phyloP scores from a whole-genome alignment of 2,797 vertebrate genomes.

The Paratrypauchen microcephalus region DNA sequence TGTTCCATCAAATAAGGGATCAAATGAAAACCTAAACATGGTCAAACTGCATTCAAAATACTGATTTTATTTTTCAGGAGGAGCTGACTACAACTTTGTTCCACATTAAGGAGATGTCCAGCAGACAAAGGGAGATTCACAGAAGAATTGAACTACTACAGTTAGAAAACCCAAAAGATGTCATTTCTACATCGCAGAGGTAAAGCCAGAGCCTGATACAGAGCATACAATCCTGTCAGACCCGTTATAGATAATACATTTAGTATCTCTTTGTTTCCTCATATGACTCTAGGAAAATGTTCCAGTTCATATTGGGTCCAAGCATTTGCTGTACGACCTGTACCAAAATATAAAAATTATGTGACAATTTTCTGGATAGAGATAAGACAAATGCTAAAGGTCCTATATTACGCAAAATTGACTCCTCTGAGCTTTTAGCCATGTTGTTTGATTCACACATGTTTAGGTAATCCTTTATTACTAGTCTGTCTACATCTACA shows the following conservation, averaged over 20 bases:
- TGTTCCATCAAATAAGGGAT: no score
- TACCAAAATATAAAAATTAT: background rate
- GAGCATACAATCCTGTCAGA: background rate
- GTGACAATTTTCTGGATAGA: no score
- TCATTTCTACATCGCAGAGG: slow-evolving; percentile 50
- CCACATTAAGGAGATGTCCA: slow-evolving; percentile 88
- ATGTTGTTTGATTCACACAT: no score
- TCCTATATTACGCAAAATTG: no score
- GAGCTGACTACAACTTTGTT: slow-evolving; percentile 87
- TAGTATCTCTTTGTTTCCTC: background rate
- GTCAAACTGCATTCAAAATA: no score
- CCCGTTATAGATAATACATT: background rate
- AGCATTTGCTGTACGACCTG: background rate
- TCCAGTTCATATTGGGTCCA: no score
- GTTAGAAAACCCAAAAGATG: slow-evolving; percentile 71
- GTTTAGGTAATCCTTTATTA: no score
- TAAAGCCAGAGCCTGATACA: slow-evolving; percentile 16
- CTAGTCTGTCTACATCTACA: no score
- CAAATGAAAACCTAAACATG: no score
- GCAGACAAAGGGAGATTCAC: slow-evolving; percentile 88
- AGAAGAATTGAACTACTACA: slow-evolving; percentile 86
- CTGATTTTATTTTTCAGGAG: slow-evolving; percentile 75
- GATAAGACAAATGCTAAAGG: no score
- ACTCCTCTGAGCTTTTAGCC: no score
- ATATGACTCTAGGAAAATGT: background rate